Percentiles rank a stretch among this genome's conserved stretches.
phyloP scores from a whole-genome alignment of 2,797 vertebrate genomes.

The Mormyrus hasselquistii region DNA sequence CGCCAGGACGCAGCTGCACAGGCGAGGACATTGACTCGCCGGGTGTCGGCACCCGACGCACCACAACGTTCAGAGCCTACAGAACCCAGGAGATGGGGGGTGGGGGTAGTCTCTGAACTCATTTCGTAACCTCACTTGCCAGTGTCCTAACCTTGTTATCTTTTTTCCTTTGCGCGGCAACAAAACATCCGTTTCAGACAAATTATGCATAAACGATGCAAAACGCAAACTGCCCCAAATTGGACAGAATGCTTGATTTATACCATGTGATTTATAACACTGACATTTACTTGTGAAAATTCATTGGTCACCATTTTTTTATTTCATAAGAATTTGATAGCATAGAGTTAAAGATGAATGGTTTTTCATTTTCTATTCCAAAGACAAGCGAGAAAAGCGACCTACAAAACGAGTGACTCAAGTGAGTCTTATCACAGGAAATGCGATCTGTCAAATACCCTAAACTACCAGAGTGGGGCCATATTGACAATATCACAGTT shows the following conservation, averaged over 20 bases:
- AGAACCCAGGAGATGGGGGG: conserved; percentile 23
- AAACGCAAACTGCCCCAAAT: background rate
- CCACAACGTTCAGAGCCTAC: conserved; percentile 38
- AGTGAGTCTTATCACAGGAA: background rate
- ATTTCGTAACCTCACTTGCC: background rate
- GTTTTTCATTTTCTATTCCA: background rate
- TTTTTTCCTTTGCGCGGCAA: background rate
- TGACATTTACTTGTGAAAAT: background rate
- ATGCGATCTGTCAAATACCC: background rate
- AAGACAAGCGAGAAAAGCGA: background rate
- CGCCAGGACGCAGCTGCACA: conserved; percentile 26
- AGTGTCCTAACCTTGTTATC: background rate
- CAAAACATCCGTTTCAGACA: background rate
- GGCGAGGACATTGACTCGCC: conserved; percentile 38
- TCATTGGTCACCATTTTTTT: background rate
- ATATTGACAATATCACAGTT: conserved; percentile 1
- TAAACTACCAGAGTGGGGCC: background rate
- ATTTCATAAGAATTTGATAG: background rate
- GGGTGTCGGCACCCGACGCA: conserved; percentile 31
- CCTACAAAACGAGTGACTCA: background rate
- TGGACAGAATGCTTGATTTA: background rate
- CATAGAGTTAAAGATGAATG: background rate
- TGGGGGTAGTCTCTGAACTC: background rate
- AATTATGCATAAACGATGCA: conserved; percentile 25
- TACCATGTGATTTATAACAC: background rate